Percentiles rank a stretch among this genome's conserved stretches.
Evolutionary conservation across 2,113 vertebrate genomes (phyloP).

Genomic region (Corythornis vintsioides): DNA sequence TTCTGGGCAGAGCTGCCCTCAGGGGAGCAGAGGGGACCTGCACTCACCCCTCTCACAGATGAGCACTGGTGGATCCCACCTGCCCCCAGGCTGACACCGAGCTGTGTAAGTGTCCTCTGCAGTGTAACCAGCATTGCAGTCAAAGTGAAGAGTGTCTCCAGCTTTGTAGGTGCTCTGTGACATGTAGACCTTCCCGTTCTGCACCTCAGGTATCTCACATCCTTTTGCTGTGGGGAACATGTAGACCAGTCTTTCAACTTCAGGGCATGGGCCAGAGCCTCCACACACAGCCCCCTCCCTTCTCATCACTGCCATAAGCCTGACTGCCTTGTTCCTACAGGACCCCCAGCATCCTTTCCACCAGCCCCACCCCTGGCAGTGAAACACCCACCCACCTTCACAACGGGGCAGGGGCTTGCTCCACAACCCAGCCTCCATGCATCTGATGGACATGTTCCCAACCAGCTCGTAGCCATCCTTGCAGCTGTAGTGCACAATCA

Average conservation of each 20-base stretch:
- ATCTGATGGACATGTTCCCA: background rate
- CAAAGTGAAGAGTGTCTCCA: background rate
- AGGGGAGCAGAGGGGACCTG: background rate
- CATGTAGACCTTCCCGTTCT: background rate
- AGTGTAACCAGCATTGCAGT: accelerated
- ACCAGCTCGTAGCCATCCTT: background rate
- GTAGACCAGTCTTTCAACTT: too few species aligned
- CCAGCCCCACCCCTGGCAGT: accelerated
- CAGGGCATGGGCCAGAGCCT: too few species aligned
- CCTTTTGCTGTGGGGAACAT: background rate
- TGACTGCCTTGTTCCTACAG: background rate
- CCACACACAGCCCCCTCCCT: background rate
- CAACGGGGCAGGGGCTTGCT: constrained; percentile 17
- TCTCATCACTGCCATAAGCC: accelerated
- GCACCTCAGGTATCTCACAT: background rate
- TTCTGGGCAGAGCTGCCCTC: background rate
- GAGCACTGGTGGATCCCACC: background rate
- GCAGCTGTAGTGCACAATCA: constrained; percentile 6
- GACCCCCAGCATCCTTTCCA: background rate
- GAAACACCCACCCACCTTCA: background rate
- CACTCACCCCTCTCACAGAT: background rate
- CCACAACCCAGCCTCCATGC: background rate
- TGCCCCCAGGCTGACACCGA: background rate
- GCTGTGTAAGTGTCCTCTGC: accelerated
- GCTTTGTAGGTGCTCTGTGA: background rate